These are phyloP conservation scores for Drosophila mettleri DNA, from an alignment of 2,888 invertebrate genomes.

Conservation along the genomic window DNA sequence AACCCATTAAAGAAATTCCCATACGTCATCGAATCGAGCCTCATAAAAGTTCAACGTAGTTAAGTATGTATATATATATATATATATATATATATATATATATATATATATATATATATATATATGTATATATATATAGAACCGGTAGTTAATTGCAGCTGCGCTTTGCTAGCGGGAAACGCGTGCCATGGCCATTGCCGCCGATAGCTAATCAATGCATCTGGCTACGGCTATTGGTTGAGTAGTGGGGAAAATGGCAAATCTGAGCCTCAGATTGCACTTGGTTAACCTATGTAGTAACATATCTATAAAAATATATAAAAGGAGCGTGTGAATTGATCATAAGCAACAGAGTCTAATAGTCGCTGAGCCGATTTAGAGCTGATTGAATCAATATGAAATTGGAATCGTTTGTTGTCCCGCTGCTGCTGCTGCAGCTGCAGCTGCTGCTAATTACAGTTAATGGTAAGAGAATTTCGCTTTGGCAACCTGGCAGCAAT, in stretches of 20 bases:
- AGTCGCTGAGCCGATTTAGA: slow-evolving; percentile 31
- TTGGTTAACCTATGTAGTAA: slow-evolving; percentile 3
- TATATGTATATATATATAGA: no score
- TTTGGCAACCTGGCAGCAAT: background rate
- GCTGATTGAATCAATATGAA: slow-evolving; percentile 43
- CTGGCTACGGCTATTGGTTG: background rate
- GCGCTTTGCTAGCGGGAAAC: slow-evolving; percentile 20
- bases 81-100: background rate
- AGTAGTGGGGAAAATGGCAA: background rate
- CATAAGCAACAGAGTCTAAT: slow-evolving; percentile 51
- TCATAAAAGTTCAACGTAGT: slow-evolving; percentile 18
- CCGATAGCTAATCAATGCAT: background rate
- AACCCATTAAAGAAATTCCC: slow-evolving; percentile 48
- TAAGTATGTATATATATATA: background rate
- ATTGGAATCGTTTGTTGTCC: slow-evolving; percentile 16
- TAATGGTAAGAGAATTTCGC: slow-evolving; percentile 32
- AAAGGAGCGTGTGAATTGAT: slow-evolving; percentile 25
- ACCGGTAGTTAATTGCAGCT: slow-evolving; percentile 49
- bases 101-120: slow-evolving; percentile 1
- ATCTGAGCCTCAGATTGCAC: background rate
- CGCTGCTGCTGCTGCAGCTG: slow-evolving; percentile 20
- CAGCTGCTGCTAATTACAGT: slow-evolving; percentile 25
- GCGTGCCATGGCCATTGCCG: slow-evolving; percentile 43
- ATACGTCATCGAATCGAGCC: slow-evolving; percentile 13
- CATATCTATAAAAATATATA: no score